Evolutionary conservation across 1,140 invertebrate species (phyloP), one percentile per base, ranked within the genome.

Genomic region (Aricia agestis): DNA sequence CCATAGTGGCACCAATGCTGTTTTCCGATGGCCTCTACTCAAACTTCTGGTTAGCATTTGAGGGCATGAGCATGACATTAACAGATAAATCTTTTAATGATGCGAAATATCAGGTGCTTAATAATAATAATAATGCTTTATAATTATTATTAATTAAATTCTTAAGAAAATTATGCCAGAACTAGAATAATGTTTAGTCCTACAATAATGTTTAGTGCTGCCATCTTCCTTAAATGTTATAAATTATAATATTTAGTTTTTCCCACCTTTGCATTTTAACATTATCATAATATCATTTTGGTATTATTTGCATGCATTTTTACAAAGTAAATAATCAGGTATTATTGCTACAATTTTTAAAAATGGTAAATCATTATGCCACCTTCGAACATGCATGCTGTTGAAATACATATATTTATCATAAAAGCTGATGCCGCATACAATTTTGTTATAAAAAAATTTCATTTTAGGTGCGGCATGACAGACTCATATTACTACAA

Each of bases 1-100:
- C 93, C 4, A 86, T 97, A 25, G 93, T 95, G 3, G 96, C 97
- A 0, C 98, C 98, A 15, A 95, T 98, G 94, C 87, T 99, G 6
- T 93, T 95, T 72, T 97, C 97, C 0, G 95, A 97, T 81, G 95
- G 96, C 18, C 91, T 97, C 36, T 99, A 99, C 89, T 98, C 97
- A 17, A 99, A 99, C 87, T 99, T 98, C 91, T 99, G 98, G 98
- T 93, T 77, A 82, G 84, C 68, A 45, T 57, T 63, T 67, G 71
- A 31, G 69, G 68, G 10, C 17, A 63, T 63, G 17, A 63, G 59
- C 59, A 63, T 63, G 59, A 11, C 19, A 25, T 63, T 63, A 63
- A 19, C 10, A 19, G 18, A 5, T 6, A 63, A 7, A 63, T 63
- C 10, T 10, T 63, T 52, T 15, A 36, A 7, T 7, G 45, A 63